Evolutionary conservation across 2,113 vertebrate genomes (phyloP).

Genomic region (Microtus oregoni): DNA sequence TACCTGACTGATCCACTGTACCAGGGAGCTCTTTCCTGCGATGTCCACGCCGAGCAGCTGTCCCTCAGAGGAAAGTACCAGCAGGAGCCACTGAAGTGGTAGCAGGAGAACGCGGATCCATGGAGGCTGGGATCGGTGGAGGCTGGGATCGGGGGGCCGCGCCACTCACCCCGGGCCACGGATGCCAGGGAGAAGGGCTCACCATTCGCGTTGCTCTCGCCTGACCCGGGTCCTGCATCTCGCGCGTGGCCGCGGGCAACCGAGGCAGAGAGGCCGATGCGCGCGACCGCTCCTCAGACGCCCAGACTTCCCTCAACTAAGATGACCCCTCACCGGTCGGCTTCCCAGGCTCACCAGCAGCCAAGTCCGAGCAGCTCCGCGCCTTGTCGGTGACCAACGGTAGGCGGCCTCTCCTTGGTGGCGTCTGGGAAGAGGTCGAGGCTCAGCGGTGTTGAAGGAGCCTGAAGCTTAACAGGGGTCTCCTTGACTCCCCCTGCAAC

Average conservation of each 20-base stretch:
- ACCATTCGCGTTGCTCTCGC: neutral
- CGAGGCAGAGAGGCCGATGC: neutral
- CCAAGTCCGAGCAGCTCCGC: constrained; percentile 61
- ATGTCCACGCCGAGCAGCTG: neutral
- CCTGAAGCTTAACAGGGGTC: neutral
- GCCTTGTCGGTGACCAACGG: neutral
- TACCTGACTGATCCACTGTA: neutral
- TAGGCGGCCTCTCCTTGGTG: neutral
- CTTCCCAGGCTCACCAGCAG: constrained; percentile 65
- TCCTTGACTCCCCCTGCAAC: neutral
- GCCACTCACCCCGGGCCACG: neutral
- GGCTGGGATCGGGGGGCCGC: neutral
- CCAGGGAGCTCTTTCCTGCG: neutral
- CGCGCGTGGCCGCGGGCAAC: neutral
- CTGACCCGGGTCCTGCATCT: neutral
- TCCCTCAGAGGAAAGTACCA: neutral
- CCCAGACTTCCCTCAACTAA: constrained; percentile 74
- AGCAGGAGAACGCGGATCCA: neutral
- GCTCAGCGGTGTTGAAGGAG: neutral
- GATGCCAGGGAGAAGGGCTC: neutral
- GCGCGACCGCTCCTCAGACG: constrained; percentile 54
- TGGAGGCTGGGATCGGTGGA: neutral
- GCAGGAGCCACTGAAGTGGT: too few relatives aligned
- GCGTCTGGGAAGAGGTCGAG: neutral
- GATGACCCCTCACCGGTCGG: constrained; percentile 74